phyloP scores from a whole-genome alignment of 2,888 invertebrate species.

The Drosophila tripunctata region DNA sequence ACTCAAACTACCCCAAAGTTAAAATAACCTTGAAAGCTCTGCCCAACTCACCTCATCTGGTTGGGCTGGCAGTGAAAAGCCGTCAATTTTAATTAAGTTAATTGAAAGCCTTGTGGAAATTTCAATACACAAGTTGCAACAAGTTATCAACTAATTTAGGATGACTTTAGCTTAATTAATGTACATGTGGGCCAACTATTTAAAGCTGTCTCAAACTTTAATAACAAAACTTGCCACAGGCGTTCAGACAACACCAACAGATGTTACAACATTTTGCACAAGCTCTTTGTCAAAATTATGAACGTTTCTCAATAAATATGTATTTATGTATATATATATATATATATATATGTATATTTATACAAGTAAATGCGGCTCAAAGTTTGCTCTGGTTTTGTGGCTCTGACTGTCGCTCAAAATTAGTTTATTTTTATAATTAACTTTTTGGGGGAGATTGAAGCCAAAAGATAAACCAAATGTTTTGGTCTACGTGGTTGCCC shows the following conservation, averaged over 20 bases:
- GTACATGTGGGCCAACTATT: not conserved
- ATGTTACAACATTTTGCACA: slow-evolving; percentile 13
- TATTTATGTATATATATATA: slow-evolving; percentile 39
- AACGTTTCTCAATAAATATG: slow-evolving; percentile 32
- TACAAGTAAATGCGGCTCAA: slow-evolving; percentile 18
- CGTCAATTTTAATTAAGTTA: slow-evolving; percentile 47
- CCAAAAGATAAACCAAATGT: slow-evolving; percentile 9
- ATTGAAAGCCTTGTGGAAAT: slow-evolving; percentile 36
- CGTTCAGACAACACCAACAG: slow-evolving; percentile 2
- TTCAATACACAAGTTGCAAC: slow-evolving; percentile 16
- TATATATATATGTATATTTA: not conserved
- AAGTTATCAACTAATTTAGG: slow-evolving; percentile 20
- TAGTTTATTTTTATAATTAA: slow-evolving; percentile 50
- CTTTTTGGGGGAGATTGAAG: slow-evolving; percentile 21
- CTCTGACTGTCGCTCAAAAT: slow-evolving; percentile 21
- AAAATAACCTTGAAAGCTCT: not conserved
- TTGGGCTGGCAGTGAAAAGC: not conserved
- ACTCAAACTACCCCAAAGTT: not conserved
- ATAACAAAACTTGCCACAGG: slow-evolving; percentile 10
- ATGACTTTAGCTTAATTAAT: slow-evolving; percentile 1
- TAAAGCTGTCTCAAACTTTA: slow-evolving; percentile 12
- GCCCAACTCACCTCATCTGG: not conserved
- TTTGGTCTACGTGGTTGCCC: slow-evolving; percentile 19
- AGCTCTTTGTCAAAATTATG: slow-evolving; percentile 23
- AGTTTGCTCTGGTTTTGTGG: slow-evolving; percentile 26